Conservation (phyloP, 23 tunicate genomes). For the Phallusia fumigata region DNA sequence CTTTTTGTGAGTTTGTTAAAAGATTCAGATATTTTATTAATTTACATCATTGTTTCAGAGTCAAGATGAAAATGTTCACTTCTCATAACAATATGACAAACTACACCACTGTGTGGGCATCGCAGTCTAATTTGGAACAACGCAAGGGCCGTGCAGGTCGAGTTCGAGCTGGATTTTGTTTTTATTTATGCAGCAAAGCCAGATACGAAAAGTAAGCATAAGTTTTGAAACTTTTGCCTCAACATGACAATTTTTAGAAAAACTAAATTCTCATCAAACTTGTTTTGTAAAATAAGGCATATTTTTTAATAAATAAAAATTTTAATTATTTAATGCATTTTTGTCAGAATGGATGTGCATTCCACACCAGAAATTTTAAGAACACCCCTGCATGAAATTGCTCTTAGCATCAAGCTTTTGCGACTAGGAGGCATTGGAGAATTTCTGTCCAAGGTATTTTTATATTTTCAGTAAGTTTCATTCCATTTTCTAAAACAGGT, state of each 20-base stretch:
- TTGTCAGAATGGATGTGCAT: constrained; percentile 57
- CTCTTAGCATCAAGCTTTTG: constrained; percentile 87
- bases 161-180: constrained; percentile 87
- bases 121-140: constrained; percentile 79
- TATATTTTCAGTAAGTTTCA: too few species aligned
- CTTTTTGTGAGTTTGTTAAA: not conserved
- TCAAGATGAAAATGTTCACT: constrained; percentile 98
- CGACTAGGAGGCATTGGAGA: constrained; percentile 81
- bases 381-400: constrained; percentile 89
- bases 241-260: too few species aligned
- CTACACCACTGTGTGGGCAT: constrained; percentile 99
- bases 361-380: constrained; percentile 83
- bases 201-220: constrained; percentile 57
- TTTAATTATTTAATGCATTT: not conserved
- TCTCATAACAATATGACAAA: constrained; percentile 98
- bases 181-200: constrained; percentile 83
- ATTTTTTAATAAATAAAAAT: too few species aligned
- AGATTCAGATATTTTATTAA: not conserved
- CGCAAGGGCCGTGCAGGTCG: constrained; percentile 97
- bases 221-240: too few species aligned
- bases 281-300: not conserved
- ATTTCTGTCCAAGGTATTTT: constrained; percentile 81
- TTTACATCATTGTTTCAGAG: constrained; percentile 33
- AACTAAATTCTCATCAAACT: not conserved
- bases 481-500: too few species aligned